Percentiles rank a stretch among this genome's conserved stretches.
Conservation (phyloP, 37 sponge, comb jelly and placozoan species). For the Chondrilla cf. caribensis region DNA sequence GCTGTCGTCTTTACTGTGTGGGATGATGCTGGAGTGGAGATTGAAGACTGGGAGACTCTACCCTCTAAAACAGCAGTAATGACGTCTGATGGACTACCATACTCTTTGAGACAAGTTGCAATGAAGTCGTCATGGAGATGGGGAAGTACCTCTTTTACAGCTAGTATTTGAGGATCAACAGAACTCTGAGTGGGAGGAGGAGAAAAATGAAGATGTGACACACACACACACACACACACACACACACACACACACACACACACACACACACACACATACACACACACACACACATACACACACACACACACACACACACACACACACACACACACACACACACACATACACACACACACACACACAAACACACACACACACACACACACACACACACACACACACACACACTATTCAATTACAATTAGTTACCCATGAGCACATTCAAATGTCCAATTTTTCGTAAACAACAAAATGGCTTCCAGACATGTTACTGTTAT, state of each 20-base stretch:
- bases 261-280: slow-evolving; percentile 9
- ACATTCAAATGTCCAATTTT: too few species aligned
- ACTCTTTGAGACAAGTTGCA: slow-evolving; percentile 14
- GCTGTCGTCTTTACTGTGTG: too few species aligned
- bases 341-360: too few species aligned
- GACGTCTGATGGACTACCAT: slow-evolving; percentile 1
- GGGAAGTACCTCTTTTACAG: slow-evolving; percentile 69
- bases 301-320: not conserved
- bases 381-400: too few species aligned
- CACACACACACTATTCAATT: too few species aligned
- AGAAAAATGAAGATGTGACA: not conserved
- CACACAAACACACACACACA: too few species aligned
- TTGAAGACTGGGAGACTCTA: not conserved
- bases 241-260: not conserved
- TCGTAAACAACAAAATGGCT: too few species aligned
- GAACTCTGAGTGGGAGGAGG: not conserved
- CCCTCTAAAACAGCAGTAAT: slow-evolving; percentile 20
- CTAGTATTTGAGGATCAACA: not conserved
- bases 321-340: too few species aligned
- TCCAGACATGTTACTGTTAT: too few species aligned
- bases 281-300: not conserved
- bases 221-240: slow-evolving; percentile 11
- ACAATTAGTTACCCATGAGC: too few species aligned
- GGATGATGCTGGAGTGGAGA: not conserved
- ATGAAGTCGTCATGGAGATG: slow-evolving; percentile 54